Base-by-base conservation (phyloP, 2,797 vertebrate genomes). In the Amphiprion clarkii region DNA sequence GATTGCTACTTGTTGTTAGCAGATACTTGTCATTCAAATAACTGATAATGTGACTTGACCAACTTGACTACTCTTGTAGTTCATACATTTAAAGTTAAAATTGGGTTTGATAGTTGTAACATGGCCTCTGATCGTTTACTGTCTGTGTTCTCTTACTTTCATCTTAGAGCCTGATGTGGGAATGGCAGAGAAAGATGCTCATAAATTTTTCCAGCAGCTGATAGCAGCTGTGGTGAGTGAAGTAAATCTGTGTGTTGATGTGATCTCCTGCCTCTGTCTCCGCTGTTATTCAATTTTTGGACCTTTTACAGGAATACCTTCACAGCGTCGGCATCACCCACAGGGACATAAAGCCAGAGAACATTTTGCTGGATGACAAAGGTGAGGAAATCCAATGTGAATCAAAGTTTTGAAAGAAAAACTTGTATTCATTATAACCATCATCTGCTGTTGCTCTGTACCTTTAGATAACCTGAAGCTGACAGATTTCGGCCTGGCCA, bases 291-390 rank as follows among this genome's bases (percentile, higher is more conserved):
- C 5, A 64, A 49, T 13, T 59, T 9, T 52, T 31, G 1, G 27
- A 5, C 59, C 59, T 33, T 36, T 76, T 68, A 10, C 87, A 99
- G 98, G 95, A 97, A 64, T 99, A 99, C 67, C 95, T 99, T 54
- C 98, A 99, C 86, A 85, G 90, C 70, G 90, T 96, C 6, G 98
- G 98, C 78, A 98, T 99, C 93, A 97, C 98, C 29, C 98, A 99
- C 80, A 95, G 98, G n/a, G 98, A 99, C 89, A 97, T 99, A 86
- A 99, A 99, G 71, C 98, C 98, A 0, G 98, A 99, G 93, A 99
- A 99, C 81, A 95, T 99, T 81, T 92, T 99, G 54, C 92, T 99
- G 70, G 97, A 99, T 29, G 97, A 98, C 67, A 96, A 96, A 94
- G 97, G 98, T 99, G 36, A 81, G 53, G 8, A 23, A 54, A 59